Conservation (phyloP, 1,140 invertebrate species). For the Littorina saxatilis region DNA sequence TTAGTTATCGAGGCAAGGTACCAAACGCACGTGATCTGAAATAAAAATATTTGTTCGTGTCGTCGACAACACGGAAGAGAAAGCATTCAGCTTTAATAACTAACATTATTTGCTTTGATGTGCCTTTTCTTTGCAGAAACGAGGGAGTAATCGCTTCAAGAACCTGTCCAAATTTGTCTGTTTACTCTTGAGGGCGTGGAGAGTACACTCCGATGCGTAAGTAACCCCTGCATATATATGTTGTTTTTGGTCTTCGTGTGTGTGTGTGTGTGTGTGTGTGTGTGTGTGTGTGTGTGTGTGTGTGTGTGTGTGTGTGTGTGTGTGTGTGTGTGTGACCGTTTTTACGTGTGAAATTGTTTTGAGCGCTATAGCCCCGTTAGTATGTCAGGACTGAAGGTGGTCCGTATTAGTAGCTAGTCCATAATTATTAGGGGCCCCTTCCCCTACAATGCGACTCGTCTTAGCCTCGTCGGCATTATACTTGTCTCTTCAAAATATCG, state of each 20-base stretch:
- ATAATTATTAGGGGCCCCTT: not conserved
- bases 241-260: too few relatives aligned
- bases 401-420: too few relatives aligned
- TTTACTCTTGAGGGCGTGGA: not conserved
- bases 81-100: not conserved
- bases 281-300: not conserved
- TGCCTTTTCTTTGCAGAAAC: not conserved
- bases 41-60: too few relatives aligned
- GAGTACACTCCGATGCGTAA: not conserved
- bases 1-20: too few relatives aligned
- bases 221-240: not conserved
- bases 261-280: not conserved
- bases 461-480: too few relatives aligned
- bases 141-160: not conserved
- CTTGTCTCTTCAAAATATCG: too few relatives aligned
- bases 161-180: conserved; percentile 2
- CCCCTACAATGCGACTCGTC: not conserved
- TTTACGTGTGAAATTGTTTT: too few relatives aligned
- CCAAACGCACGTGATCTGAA: too few relatives aligned
- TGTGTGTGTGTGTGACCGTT: not conserved
- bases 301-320: not conserved
- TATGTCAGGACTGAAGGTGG: too few relatives aligned
- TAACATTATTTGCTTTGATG: not conserved
- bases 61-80: too few relatives aligned
- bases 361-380: too few relatives aligned